phyloP scores from a whole-genome alignment of 2,888 invertebrate species.

The Leptothorax acervorum region DNA sequence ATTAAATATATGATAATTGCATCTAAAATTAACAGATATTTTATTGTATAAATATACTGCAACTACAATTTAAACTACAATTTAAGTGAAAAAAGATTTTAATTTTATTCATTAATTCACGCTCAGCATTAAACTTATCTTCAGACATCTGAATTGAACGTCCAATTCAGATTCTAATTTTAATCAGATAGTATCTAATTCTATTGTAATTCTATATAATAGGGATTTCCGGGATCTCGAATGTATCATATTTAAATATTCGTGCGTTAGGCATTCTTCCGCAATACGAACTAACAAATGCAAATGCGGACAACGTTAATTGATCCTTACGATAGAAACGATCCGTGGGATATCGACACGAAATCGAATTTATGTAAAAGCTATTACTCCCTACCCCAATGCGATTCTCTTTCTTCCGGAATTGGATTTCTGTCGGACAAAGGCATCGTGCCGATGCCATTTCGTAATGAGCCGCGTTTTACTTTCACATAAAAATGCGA shows the following conservation, averaged over 20 bases:
- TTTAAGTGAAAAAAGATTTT: background rate
- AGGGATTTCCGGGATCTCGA: background rate
- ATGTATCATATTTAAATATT: background rate
- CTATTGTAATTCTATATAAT: conserved; percentile 14
- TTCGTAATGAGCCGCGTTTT: conserved; percentile 41
- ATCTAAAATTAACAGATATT: conserved; percentile 1
- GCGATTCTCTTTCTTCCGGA: conserved; percentile 10
- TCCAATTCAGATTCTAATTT: background rate
- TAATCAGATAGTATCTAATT: background rate
- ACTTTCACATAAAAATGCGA: conserved; percentile 38
- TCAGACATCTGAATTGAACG: background rate
- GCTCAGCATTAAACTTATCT: background rate
- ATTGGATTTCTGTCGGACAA: conserved; percentile 32
- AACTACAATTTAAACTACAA: background rate
- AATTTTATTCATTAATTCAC: background rate
- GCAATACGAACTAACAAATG: background rate
- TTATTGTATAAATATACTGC: background rate
- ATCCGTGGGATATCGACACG: background rate
- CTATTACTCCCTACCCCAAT: background rate
- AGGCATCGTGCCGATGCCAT: conserved; percentile 5
- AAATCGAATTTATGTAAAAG: conserved; percentile 15
- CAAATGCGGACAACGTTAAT: background rate
- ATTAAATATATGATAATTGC: background rate
- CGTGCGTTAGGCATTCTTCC: background rate
- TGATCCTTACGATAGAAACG: background rate